Percentiles rank a stretch among this genome's conserved stretches.
Evolutionary conservation across 2,797 vertebrate species (phyloP).

Genomic region (Poeciliopsis gracilis): DNA sequence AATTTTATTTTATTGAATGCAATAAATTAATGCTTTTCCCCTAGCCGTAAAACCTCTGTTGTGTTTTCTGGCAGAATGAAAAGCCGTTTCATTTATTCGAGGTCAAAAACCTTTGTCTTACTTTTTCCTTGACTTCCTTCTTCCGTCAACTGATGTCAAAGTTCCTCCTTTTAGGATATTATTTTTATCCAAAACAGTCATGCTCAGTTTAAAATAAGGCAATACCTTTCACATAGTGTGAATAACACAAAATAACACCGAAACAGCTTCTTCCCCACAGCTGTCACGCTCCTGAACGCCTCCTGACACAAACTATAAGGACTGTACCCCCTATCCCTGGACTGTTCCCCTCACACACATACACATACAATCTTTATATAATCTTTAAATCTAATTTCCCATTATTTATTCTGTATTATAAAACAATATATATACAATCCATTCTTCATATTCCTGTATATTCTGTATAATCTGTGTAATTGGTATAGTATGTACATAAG

Average conservation of each 20-base stretch:
- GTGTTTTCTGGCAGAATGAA: background rate
- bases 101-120: conserved; percentile 31
- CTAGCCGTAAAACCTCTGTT: background rate
- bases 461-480: too few relatives aligned
- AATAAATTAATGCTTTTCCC: background rate
- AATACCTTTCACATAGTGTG: conserved; percentile 32
- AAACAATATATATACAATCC: too few relatives aligned
- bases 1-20: background rate
- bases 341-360: too few relatives aligned
- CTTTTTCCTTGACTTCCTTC: conserved; percentile 18
- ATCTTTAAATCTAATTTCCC: too few relatives aligned
- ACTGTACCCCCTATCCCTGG: too few relatives aligned
- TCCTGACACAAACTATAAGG: too few relatives aligned
- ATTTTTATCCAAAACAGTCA: conserved; percentile 17
- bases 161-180: conserved; percentile 16
- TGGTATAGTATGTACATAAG: too few relatives aligned
- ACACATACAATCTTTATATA: too few relatives aligned
- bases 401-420: too few relatives aligned
- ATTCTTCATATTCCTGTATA: too few relatives aligned
- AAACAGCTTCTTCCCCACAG: too few relatives aligned
- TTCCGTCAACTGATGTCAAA: conserved; percentile 12
- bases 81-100: conserved; percentile 15
- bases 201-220: conserved; percentile 15
- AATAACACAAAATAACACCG: conserved; percentile 30
- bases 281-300: too few relatives aligned